Base-by-base conservation (phyloP, 92 coral and sea anemone species). In the Blastomussa wellsi region DNA sequence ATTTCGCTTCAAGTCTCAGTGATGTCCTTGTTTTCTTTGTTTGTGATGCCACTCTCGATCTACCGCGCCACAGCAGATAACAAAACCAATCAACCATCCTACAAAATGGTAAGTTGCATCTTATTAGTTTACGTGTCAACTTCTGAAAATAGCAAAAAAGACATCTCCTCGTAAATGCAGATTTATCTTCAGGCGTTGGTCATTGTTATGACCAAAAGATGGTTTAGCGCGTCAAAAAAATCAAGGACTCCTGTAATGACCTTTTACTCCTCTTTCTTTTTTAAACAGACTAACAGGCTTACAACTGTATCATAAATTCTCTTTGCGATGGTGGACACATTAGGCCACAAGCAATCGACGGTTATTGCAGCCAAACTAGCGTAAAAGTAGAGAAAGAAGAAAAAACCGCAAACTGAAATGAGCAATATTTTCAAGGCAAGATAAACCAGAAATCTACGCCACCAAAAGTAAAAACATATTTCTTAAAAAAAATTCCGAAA, bases 1-100 rank as follows among this genome's bases (percentile, higher is more conserved):
- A 41, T 24, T 72, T 42, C n/a, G 24, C 75, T 16, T 17, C 36
- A 36, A 70, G 28, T 41, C 31, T 24, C 26, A 12, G 26, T 28
- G 39, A 33, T 59, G 28, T 51, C 64, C 79, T 51, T 51, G 79
- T 29, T 76, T 13, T 49, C n/a, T 0, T 10, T 76, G 20, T 76
- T 49, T 16, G 65, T 44, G 79, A 20, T 51, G 38, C 51, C 41
- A 14, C 15, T 32, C n/a, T 51, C 32, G 66, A 7, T 32, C 31
- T 48, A 5, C 36, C 51, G 32, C 29, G 13, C 39, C 79, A 51
- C 65, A 36, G 79, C 79, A 35, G 13, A 49, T 53, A 76, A 49
- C 65, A 76, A 76, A 52, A 48, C 79, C 39, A 76, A 33, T 28
- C 66, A 76, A 76, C 79, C 79, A 20, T 76, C 79, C 2, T 29